Conservation (phyloP, 2,888 invertebrate species). For the Macrosiphum euphorbiae region DNA sequence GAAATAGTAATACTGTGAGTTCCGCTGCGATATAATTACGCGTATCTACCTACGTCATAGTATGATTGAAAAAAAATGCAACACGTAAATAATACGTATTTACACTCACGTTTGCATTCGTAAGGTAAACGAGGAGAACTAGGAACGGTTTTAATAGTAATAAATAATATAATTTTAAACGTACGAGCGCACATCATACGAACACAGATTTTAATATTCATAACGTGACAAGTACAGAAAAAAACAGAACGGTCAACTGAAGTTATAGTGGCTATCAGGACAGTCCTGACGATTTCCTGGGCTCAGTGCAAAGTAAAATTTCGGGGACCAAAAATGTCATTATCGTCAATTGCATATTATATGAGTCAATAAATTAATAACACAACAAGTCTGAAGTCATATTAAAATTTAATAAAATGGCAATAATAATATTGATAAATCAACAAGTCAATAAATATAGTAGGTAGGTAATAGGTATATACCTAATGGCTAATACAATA, state of each 20-base stretch:
- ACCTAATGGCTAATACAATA: no score
- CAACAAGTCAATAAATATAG: no score
- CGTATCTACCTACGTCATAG: neutral
- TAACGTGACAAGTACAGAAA: neutral
- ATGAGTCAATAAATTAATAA: no score
- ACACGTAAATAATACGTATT: neutral
- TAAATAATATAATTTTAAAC: neutral
- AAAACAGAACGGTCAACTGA: neutral
- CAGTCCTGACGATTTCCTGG: no score
- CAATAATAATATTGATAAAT: no score
- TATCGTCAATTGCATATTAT: no score
- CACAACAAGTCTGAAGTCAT: no score
- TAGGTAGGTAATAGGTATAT: no score
- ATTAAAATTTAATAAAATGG: no score
- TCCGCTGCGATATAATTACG: neutral
- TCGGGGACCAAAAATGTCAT: no score
- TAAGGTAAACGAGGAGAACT: neutral
- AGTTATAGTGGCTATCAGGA: neutral
- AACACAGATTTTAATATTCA: no score
- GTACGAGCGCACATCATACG: neutral
- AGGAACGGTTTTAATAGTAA: neutral
- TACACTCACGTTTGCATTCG: neutral
- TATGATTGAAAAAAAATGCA: neutral
- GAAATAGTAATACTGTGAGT: neutral
- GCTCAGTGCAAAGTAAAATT: no score